Base-by-base conservation (phyloP, 2,888 invertebrate genomes). In the Thymelicus sylvestris region DNA sequence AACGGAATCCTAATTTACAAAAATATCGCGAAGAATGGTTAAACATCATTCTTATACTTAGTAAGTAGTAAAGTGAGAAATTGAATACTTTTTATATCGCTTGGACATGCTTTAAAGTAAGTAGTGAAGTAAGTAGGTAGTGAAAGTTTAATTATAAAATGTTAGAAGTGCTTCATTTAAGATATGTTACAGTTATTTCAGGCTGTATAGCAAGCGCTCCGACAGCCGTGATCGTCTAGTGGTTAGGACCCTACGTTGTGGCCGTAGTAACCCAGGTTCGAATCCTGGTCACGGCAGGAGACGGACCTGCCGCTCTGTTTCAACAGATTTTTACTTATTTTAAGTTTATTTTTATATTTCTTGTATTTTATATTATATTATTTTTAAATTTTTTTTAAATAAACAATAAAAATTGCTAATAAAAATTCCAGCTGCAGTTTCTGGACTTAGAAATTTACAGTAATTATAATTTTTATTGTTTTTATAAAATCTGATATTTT, bases 221-320 rank as follows among this genome's bases (percentile, higher is more conserved):
- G 75, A 74, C 52, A 80, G 79, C 78, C 79, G 80, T 95, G 95
- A 95, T 95, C 95, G 95, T 95, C 95, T 95, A 95, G 95, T 95
- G 95, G 95, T 95, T 95, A 95, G 95, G 95, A 96, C 95, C 94
- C 95, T 95, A 95, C 95, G 95, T 96, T 96, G 95, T 96, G 95
- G 95, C 95, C 95, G 95, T 95, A 95, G 95, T 95, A 96, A 96
- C 95, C 95, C 95, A 95, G 95, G 95, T 95, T 95, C 95, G 95
- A 96, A 95, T 96, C 95, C 95, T 90, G 90, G 89, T 89, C 89
- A 90, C 95, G 95, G 95, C 87, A n/a, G n/a, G n/a, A n/a, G n/a
- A n/a, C n/a, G n/a, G n/a, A n/a, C n/a, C n/a, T n/a, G n/a, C n/a
- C n/a, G n/a, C n/a, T n/a, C n/a, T n/a, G n/a, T n/a, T n/a, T n/a